Base-by-base conservation (phyloP, 2,113 vertebrate species). In the Hystrix brachyura region DNA sequence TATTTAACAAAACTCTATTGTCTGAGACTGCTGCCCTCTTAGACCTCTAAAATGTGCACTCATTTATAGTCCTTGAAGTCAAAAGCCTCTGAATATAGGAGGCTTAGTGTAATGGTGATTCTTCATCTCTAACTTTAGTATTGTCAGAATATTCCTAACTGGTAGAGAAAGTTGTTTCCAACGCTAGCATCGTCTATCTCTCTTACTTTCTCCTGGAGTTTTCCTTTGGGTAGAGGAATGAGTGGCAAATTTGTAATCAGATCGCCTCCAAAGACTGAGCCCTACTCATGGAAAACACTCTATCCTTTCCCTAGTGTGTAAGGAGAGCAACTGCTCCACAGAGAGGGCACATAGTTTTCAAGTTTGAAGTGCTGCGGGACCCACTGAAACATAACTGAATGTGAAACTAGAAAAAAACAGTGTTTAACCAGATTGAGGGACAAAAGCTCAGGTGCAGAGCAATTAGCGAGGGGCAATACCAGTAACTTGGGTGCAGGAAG, bases 31-130 rank as follows among this genome's bases (percentile, higher is more conserved):
- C 69, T 84, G 57, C 23, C 85, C 53, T 82, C 65, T 60, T 81
- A n/a, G 29, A 69, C 78, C 48, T 93, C 69, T 92, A 96, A 97
- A 92, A 76, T 1, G 27, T 62, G 27, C 43, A 59, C 59, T 92
- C 15, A 81, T 76, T 87, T 96, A 57, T 69, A 94, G 88, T 94
- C 78, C 67, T 81, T 94, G 89, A 96, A 59, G 48, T 86, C 46
- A 48, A 78, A 91, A 86, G 51, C 53, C 82, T 57, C 65, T 91
- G 90, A 96, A 97, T 95, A 88, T 72, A 93, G 27, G 57, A n/a
- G 57, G 7, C n/a, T 91, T 96, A 90, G 57, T 62, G 76, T 81
- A 76, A 95, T 83, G 82, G 34, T 80, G 60, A 72, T 72, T 96
- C 65, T 71, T 96, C 34, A 43, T 71, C 71, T 96, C 62, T 95